Evolutionary conservation across 2,888 invertebrate genomes (phyloP).

Genomic region (Eubasilissa splendida): DNA sequence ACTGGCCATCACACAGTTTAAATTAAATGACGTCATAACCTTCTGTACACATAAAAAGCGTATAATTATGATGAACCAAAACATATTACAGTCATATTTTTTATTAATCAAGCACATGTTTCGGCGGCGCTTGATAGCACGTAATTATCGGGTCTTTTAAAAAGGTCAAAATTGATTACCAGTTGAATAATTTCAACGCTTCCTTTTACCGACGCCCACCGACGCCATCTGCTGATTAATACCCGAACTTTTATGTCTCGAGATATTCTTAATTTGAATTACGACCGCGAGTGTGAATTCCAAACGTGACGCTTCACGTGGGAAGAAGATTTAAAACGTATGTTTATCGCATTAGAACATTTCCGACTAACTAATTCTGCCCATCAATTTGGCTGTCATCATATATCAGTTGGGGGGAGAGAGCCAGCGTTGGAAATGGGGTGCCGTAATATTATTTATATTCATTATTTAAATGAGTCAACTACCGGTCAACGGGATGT

Average conservation of each 20-base stretch:
- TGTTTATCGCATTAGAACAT: conserved; percentile 55
- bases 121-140: conserved; percentile 8
- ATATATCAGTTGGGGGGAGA: conserved; percentile 42
- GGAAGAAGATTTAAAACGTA: conserved; percentile 55
- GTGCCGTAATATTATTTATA: conserved; percentile 45
- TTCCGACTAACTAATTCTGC: conserved; percentile 55
- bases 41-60: no score
- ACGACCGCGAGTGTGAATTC: conserved; percentile 54
- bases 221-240: conserved; percentile 41
- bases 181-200: conserved; percentile 15
- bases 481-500: conserved; percentile 47
- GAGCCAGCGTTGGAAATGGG: not conserved
- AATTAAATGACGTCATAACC: no score
- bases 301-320: conserved; percentile 57
- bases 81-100: conserved; percentile 5
- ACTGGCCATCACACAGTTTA: no score
- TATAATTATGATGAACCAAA: conserved; percentile 1
- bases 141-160: conserved; percentile 27
- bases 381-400: conserved; percentile 57
- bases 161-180: conserved; percentile 36
- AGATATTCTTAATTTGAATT: conserved; percentile 53
- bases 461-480: conserved; percentile 48
- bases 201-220: conserved; percentile 28
- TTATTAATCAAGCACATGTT: conserved; percentile 23
- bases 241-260: conserved; percentile 31